phyloP scores from a whole-genome alignment of 23 tunicate species.

The Halocynthia aurantium region DNA sequence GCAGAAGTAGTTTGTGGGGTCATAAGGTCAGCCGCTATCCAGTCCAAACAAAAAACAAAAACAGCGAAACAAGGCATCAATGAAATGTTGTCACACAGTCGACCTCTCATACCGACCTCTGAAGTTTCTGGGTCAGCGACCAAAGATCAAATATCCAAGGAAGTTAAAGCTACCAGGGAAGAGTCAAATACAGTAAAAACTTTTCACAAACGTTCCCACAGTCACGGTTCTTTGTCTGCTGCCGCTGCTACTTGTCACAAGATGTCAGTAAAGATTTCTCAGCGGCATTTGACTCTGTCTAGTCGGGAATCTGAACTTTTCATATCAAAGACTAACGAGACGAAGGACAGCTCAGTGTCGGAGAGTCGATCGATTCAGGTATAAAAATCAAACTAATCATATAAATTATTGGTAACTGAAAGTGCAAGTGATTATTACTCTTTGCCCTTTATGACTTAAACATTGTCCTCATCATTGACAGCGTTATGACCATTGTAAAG shows the following conservation, averaged over 20 bases:
- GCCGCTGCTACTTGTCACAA: background rate
- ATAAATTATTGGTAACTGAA: too few relatives aligned
- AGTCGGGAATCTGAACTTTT: conserved; percentile 29
- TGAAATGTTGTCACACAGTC: conserved; percentile 38
- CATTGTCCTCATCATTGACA: too few relatives aligned
- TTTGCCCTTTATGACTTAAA: too few relatives aligned
- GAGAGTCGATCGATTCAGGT: too few relatives aligned
- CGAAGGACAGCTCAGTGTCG: background rate
- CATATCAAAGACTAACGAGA: conserved; percentile 23
- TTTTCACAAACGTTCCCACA: too few relatives aligned
- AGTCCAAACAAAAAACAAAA: conserved; percentile 37
- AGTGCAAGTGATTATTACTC: too few relatives aligned
- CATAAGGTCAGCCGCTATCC: conserved; percentile 74
- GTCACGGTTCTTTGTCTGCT: too few relatives aligned
- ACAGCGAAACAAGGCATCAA: conserved; percentile 14
- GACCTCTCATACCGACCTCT: conserved; percentile 44
- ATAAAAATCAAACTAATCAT: too few relatives aligned
- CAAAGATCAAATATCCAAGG: background rate
- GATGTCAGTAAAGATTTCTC: background rate
- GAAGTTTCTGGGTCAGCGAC: conserved; percentile 19
- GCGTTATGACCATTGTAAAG: too few relatives aligned
- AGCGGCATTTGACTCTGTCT: conserved; percentile 13
- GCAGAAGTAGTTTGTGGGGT: conserved; percentile 75
- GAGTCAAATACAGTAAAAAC: background rate
- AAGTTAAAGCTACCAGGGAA: background rate